Evolutionary conservation across 2,888 invertebrate species (phyloP), one percentile per base, ranked within the genome.

Genomic region (Polyommatus icarus): DNA sequence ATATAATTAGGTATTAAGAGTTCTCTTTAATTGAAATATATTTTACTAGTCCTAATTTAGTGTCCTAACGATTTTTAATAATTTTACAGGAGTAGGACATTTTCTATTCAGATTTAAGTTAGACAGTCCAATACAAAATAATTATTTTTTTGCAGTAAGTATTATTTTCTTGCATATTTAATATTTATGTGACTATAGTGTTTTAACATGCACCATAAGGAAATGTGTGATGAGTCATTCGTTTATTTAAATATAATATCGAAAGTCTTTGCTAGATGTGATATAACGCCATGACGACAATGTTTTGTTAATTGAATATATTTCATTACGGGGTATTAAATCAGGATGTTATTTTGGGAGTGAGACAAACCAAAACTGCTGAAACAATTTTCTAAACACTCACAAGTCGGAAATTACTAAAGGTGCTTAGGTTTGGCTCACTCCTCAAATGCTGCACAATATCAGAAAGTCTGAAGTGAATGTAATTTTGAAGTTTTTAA

Each of bases 21-120:
- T 67, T 67, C 1, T 32, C 10, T 67, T 67, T 67, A 12, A 67
- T 67, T 67, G 32, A 54, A 54, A 6, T 6, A 20, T 32, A 29
- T 29, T 67, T 67, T 67, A 67, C 67, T 67, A 67, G 67, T 67
- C 67, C 67, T 67, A 67, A 32, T 67, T 67, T 15, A 67, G 29
- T 67, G 29, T 15, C 29, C 10, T 24, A 67, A 24, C 24, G 61
- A 54, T 15, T 54, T 54, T 54, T 67, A 61, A 24, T 67, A 29
- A 67, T 67, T 67, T 67, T 67, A 67, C 67, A 67, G 18, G 24
- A 67, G 12, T 67, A 32, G 67, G 29, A 67, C 61, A 24, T 61
- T 61, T 20, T 61, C 20, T 59, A 59, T 59, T 59, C 20, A 8
- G 12, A 61, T 61, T 24, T 61, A 24, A 61, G 61, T 61, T 61